Conservation (phyloP, 2,888 invertebrate species). For the Melipona beecheii region DNA sequence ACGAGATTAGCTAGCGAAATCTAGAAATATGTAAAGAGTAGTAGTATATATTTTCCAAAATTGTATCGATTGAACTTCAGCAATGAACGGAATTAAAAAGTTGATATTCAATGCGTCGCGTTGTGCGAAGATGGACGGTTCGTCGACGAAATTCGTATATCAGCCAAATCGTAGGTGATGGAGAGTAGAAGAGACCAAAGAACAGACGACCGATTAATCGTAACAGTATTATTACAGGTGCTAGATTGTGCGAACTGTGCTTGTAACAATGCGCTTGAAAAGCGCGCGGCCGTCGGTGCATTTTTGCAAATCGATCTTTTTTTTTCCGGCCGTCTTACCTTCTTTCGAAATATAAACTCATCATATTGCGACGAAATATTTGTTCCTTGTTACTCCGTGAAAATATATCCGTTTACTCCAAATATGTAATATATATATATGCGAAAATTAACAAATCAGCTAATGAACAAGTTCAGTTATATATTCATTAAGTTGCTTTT, state of each 20-base stretch:
- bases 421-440: background rate
- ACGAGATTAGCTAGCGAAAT: no score
- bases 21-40: accelerated
- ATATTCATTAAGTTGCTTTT: background rate
- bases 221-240: conserved; percentile 62
- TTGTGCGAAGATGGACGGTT: conserved; percentile 46
- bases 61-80: background rate
- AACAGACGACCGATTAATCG: conserved; percentile 66
- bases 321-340: conserved; percentile 13
- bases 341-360: conserved; percentile 36
- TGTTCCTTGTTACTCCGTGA: no score
- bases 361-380: background rate
- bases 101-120: background rate
- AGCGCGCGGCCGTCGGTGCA: conserved; percentile 26
- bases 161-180: conserved; percentile 62
- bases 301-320: conserved; percentile 28
- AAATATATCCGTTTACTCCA: background rate
- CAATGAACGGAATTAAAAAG: no score
- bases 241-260: conserved; percentile 80
- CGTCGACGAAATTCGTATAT: conserved; percentile 47
- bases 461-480: background rate
- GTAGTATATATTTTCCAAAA: background rate
- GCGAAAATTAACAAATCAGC: background rate
- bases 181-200: conserved; percentile 68
- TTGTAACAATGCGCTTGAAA: conserved; percentile 75